Evolutionary conservation across 2,797 vertebrate species (phyloP).

Genomic region (Fistularia commersonii): DNA sequence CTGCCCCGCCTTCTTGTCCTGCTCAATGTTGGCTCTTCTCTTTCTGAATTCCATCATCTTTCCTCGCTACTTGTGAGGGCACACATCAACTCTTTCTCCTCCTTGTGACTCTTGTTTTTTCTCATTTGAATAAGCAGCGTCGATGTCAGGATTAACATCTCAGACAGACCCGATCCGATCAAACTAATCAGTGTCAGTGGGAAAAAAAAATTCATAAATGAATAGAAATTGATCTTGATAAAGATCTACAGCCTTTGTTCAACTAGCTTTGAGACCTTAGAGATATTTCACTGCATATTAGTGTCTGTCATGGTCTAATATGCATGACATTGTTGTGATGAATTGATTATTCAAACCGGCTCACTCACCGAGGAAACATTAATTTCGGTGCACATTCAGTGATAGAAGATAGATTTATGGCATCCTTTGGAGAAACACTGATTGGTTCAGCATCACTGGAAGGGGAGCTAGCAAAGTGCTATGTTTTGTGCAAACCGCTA

Average conservation of each 20-base stretch:
- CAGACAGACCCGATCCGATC: slow-evolving; percentile 5
- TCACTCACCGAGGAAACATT: slow-evolving; percentile 12
- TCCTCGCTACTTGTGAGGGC: too few species aligned
- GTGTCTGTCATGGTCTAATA: slow-evolving; percentile 26
- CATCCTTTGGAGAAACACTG: slow-evolving; percentile 10
- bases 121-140: slow-evolving; percentile 18
- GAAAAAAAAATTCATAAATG: slow-evolving; percentile 37
- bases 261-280: slow-evolving; percentile 40
- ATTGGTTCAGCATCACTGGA: too few species aligned
- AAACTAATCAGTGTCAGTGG: slow-evolving; percentile 23
- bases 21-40: slow-evolving; percentile 10
- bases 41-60: neutral
- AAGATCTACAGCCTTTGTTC: slow-evolving; percentile 34
- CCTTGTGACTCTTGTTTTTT: slow-evolving; percentile 9
- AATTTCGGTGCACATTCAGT: slow-evolving; percentile 28
- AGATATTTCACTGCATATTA: slow-evolving; percentile 39
- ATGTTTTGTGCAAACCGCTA: too few species aligned
- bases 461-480: too few species aligned
- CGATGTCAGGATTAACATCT: neutral
- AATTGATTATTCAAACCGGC: slow-evolving; percentile 32
- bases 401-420: slow-evolving; percentile 6
- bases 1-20: slow-evolving; percentile 8
- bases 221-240: slow-evolving; percentile 39
- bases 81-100: slow-evolving; percentile 4
- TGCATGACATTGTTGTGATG: neutral